These are phyloP conservation scores for Tineola bisselliella DNA, from an alignment of 2,888 invertebrate species.

Conservation along the genomic window DNA sequence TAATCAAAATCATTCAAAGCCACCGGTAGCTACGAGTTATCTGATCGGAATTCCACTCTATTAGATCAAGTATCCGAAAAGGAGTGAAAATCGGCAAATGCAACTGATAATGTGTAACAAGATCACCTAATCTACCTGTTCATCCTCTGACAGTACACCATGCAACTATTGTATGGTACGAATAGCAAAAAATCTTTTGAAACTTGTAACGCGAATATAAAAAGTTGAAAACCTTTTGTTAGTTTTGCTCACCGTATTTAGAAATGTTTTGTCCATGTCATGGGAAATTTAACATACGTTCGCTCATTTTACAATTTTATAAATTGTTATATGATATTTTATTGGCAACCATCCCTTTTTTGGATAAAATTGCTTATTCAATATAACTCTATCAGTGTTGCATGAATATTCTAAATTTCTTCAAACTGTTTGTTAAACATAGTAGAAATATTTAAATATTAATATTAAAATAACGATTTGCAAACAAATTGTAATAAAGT, in stretches of 20 bases:
- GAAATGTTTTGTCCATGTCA: conserved; percentile 14
- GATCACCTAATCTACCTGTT: conserved; percentile 56
- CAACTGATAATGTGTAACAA: conserved; percentile 51
- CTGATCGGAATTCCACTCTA: conserved; percentile 43
- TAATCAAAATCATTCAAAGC: too few species aligned
- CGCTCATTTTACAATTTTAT: conserved; percentile 4
- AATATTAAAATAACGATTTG: neutral
- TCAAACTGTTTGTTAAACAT: too few species aligned
- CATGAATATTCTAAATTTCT: too few species aligned
- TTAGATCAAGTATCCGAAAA: conserved; percentile 24
- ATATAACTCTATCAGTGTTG: too few species aligned
- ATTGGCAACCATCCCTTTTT: neutral
- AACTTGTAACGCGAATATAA: conserved; percentile 13
- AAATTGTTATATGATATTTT: conserved; percentile 11
- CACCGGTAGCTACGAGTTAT: conserved; percentile 30
- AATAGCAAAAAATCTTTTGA: conserved; percentile 8
- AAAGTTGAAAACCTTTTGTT: conserved; percentile 14
- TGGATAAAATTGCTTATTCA: neutral
- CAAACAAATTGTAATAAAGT: neutral
- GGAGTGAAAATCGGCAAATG: conserved; percentile 40
- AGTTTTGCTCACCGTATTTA: conserved; percentile 9
- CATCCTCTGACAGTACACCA: conserved; percentile 18
- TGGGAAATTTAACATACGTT: conserved; percentile 17
- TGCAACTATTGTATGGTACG: conserved; percentile 10
- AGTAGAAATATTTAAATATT: too few species aligned